Evolutionary conservation across 2,797 vertebrate species (phyloP).

Genomic region (Acrocephalus scirpaceus): DNA sequence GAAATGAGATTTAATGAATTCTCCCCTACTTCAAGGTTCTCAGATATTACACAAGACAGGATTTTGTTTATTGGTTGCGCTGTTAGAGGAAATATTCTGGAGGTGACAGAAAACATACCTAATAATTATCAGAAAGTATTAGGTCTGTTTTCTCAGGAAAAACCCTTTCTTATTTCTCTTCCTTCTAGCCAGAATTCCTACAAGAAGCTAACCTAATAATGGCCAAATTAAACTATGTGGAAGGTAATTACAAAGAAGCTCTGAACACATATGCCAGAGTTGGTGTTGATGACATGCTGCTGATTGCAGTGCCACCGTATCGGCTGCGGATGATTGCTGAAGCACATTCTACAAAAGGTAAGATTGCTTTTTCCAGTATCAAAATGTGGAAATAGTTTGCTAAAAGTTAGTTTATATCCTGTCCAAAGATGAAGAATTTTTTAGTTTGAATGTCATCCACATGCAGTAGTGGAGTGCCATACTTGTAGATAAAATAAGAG

Average conservation of each 20-base stretch:
- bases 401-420: not conserved
- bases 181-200: conserved; percentile 88
- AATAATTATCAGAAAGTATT: not conserved
- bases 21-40: not conserved
- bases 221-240: conserved; percentile 94
- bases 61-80: not conserved
- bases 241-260: conserved; percentile 92
- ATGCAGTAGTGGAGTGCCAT: not conserved
- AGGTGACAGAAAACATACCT: not conserved
- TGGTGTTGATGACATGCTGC: conserved; percentile 88
- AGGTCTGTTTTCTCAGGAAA: not conserved
- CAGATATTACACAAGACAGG: not conserved
- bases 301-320: conserved; percentile 87
- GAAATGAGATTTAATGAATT: not conserved
- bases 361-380: not conserved
- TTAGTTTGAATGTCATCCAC: not conserved
- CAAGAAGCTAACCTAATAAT: conserved; percentile 93
- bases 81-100: not conserved
- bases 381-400: not conserved
- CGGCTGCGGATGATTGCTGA: conserved; percentile 94
- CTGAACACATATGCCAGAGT: conserved; percentile 85
- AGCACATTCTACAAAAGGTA: conserved; percentile 96
- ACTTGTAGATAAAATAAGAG: not conserved
- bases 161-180: conserved; percentile 26
- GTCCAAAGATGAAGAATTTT: not conserved